Evolutionary conservation across 2,113 vertebrate genomes (phyloP).

Genomic region (Dolichotis patagonum): DNA sequence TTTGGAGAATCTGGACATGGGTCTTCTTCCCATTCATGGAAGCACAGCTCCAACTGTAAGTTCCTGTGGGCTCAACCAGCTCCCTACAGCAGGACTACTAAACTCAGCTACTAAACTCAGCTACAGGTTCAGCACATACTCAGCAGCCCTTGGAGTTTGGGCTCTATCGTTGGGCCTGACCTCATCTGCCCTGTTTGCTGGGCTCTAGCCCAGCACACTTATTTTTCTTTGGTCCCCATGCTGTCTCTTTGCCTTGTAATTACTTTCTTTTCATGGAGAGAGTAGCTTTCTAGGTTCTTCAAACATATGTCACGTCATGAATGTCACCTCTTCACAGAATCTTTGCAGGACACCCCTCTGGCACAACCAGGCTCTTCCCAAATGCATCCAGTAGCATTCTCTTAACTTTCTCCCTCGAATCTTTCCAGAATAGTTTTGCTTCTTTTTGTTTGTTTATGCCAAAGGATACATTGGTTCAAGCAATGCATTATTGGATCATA

Average conservation of each 20-base stretch:
- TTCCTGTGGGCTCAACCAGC: neutral
- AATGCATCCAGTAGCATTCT: neutral
- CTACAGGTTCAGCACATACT: neutral
- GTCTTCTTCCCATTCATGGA: neutral
- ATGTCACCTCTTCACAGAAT: neutral
- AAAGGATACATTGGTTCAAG: neutral
- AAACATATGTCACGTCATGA: neutral
- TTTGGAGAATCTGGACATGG: neutral
- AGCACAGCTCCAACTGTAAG: neutral
- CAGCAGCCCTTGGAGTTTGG: no score
- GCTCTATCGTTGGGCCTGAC: neutral
- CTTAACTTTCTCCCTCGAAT: neutral
- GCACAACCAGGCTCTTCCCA: neutral
- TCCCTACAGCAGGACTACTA: neutral
- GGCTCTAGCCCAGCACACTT: rapidly evolving
- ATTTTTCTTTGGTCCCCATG: neutral
- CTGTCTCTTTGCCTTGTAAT: neutral
- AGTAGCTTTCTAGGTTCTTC: neutral
- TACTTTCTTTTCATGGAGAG: neutral
- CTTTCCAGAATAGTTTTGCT: neutral
- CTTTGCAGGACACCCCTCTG: neutral
- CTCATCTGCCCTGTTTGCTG: neutral
- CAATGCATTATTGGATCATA: neutral
- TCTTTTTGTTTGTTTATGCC: neutral
- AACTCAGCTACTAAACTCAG: no score